Evolutionary conservation across 2,888 invertebrate species (phyloP).

Genomic region (Coenonympha arcania): DNA sequence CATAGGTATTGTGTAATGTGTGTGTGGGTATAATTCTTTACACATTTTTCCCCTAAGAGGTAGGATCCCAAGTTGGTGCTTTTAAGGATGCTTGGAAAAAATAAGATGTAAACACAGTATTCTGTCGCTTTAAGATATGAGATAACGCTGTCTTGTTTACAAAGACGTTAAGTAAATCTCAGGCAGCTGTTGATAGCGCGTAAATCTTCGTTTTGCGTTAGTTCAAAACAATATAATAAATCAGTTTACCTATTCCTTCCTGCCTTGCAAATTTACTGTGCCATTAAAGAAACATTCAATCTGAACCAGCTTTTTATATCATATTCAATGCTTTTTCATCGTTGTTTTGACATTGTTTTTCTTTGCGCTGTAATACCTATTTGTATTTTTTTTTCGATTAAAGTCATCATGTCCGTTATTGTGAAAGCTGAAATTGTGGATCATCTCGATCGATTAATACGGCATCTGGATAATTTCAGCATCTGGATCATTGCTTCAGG

Average conservation of each 20-base stretch:
- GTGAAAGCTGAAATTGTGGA: too few relatives aligned
- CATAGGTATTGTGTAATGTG: too few relatives aligned
- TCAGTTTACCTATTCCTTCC: slow-evolving; percentile 18
- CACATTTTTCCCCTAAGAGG: slow-evolving; percentile 18
- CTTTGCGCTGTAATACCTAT: too few relatives aligned
- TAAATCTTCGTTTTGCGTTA: slow-evolving; percentile 25
- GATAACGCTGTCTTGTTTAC: slow-evolving; percentile 36
- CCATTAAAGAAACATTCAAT: too few relatives aligned
- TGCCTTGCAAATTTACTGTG: slow-evolving; percentile 11
- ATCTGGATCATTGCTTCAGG: too few relatives aligned
- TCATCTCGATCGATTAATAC: too few relatives aligned
- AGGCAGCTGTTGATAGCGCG: slow-evolving; percentile 30
- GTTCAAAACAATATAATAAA: slow-evolving; percentile 26
- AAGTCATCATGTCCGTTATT: too few relatives aligned
- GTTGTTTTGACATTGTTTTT: too few relatives aligned
- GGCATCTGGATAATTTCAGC: too few relatives aligned
- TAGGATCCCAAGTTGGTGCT: slow-evolving; percentile 8
- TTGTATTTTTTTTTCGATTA: too few relatives aligned
- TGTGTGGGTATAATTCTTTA: slow-evolving; percentile 9
- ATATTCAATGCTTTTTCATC: too few relatives aligned
- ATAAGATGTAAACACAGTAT: slow-evolving; percentile 27
- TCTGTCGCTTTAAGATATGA: slow-evolving; percentile 24
- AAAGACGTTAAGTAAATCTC: slow-evolving; percentile 42
- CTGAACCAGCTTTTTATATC: too few relatives aligned
- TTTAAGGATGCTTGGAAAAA: slow-evolving; percentile 6